Conservation (phyloP, 2,888 invertebrate species). For the Drosophila lacicola region DNA sequence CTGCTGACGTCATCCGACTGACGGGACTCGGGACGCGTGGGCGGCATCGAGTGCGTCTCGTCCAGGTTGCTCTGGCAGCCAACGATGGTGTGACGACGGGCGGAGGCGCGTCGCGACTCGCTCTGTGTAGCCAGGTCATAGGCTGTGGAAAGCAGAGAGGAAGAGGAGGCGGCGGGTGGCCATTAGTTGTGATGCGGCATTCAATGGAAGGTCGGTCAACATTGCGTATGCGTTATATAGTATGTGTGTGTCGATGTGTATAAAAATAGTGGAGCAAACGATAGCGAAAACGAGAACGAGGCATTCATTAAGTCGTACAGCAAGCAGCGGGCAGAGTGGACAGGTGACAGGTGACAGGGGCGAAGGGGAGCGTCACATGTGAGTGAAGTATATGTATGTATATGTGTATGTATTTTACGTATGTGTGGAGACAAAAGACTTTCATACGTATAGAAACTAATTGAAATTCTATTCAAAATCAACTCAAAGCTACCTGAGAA, state of each 20-base stretch:
- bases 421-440: neutral
- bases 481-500: neutral
- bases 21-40: constrained; percentile 88
- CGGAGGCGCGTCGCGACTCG: constrained; percentile 89
- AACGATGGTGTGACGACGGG: constrained; percentile 89
- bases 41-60: constrained; percentile 87
- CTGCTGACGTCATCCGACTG: constrained; percentile 85
- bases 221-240: constrained; percentile 42
- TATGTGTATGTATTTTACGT: neutral
- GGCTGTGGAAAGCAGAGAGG: constrained; percentile 85
- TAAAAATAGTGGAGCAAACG: constrained; percentile 32
- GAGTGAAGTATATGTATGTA: neutral
- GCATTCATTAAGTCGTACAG: constrained; percentile 34
- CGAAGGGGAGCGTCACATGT: neutral
- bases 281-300: constrained; percentile 33
- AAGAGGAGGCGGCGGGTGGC: constrained; percentile 12
- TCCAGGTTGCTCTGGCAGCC: constrained; percentile 86
- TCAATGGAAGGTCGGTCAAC: constrained; percentile 31
- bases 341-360: neutral
- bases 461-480: neutral
- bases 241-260: constrained; percentile 16
- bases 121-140: constrained; percentile 94
- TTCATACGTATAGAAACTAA: no score
- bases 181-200: constrained; percentile 41
- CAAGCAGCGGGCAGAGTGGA: constrained; percentile 31